phyloP scores from a whole-genome alignment of 2,797 vertebrate species.

The Eremophila alpestris region DNA sequence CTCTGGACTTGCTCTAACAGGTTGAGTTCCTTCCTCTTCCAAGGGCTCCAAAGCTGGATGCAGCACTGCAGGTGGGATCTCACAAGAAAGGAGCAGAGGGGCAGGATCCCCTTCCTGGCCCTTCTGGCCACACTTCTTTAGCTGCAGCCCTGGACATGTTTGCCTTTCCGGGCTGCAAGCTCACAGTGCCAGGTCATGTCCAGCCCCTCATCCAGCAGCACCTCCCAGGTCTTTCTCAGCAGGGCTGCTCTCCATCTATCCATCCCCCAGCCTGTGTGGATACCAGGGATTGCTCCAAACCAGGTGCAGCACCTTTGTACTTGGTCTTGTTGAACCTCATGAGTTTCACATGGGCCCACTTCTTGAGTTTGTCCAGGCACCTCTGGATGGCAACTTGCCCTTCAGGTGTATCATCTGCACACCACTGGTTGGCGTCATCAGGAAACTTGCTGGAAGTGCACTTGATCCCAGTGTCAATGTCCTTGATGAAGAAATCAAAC shows the following conservation, averaged over 20 bases:
- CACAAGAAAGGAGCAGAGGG: fast-evolving
- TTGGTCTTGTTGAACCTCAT: background rate
- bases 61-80: background rate
- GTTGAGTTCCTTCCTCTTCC: background rate
- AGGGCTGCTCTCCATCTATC: background rate
- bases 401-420: background rate
- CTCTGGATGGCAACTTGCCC: background rate
- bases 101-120: background rate
- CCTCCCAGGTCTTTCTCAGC: fast-evolving
- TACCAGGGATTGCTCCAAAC: no score
- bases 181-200: background rate
- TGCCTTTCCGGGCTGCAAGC: background rate
- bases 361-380: background rate
- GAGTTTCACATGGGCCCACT: background rate
- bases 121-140: fast-evolving
- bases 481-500: background rate
- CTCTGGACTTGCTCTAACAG: background rate
- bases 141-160: fast-evolving
- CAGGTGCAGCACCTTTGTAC: background rate
- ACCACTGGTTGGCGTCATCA: background rate
- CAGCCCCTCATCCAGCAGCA: background rate
- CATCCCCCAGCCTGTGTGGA: background rate
- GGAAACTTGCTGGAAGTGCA: background rate
- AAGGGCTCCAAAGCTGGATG: background rate
- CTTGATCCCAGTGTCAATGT: background rate